Percentiles rank a stretch among this genome's conserved stretches.
phyloP scores from a whole-genome alignment of 2,113 vertebrate genomes.

The Caretta caretta region DNA sequence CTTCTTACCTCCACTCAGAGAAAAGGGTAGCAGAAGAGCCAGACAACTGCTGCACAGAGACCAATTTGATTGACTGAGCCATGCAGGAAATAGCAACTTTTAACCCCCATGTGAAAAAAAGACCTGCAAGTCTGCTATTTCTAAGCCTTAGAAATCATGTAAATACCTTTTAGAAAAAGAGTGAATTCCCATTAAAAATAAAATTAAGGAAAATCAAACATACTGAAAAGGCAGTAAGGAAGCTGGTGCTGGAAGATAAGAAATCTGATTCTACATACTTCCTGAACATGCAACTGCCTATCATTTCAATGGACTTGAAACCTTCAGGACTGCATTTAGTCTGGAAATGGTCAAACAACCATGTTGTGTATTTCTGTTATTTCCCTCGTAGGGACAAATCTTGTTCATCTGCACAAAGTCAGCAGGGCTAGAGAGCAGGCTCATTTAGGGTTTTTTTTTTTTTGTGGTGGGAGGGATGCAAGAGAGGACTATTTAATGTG shows the following conservation, averaged over 20 bases:
- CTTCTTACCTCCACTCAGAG: fast-evolving
- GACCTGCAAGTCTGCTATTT: neutral
- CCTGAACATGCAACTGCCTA: neutral
- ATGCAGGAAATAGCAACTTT: neutral
- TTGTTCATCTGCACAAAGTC: neutral
- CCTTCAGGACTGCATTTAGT: neutral
- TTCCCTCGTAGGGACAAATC: neutral
- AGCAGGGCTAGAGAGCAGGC: neutral
- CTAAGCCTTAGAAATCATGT: neutral
- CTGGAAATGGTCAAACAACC: neutral
- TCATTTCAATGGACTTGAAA: neutral
- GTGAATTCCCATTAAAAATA: neutral
- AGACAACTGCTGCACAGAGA: neutral
- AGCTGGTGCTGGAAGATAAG: neutral
- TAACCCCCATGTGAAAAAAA: neutral
- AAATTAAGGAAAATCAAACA: neutral
- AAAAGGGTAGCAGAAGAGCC: neutral
- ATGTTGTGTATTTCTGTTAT: neutral
- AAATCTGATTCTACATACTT: neutral
- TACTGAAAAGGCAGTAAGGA: neutral
- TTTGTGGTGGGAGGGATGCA: neutral
- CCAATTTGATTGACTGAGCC: fast-evolving
- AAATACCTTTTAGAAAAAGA: neutral
- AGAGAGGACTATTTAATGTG: neutral
- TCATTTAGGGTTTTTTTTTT: neutral